phyloP scores from a whole-genome alignment of 2,113 vertebrate species.

The Corapipo altera region DNA sequence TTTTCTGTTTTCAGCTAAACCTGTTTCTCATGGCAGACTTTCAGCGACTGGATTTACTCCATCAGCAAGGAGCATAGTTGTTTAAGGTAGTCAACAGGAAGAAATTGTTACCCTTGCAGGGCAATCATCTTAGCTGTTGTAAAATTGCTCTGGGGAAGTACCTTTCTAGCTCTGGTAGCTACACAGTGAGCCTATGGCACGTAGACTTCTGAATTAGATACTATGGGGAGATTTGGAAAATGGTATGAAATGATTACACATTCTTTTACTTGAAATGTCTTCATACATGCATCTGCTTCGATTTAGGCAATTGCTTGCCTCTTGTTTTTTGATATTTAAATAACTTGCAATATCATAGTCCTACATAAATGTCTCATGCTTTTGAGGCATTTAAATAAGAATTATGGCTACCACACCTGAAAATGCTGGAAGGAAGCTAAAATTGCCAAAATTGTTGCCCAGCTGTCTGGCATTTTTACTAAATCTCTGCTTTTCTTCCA shows the following conservation, averaged over 20 bases:
- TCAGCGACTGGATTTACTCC: not conserved
- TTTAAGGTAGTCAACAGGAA: not conserved
- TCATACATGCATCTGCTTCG: not conserved
- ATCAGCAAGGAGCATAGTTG: not conserved
- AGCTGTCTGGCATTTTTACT: not conserved
- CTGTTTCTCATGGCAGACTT: not conserved
- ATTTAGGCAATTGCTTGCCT: not conserved
- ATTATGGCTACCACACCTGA: not conserved
- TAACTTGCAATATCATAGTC: not conserved
- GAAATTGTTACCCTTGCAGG: not conserved
- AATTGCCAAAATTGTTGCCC: not conserved
- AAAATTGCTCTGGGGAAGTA: not conserved
- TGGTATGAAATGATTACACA: not conserved
- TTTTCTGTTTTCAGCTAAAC: not conserved
- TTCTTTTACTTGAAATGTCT: not conserved
- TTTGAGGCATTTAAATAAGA: not conserved
- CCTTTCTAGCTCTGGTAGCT: not conserved
- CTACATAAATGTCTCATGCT: not conserved
- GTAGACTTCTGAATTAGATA: not conserved
- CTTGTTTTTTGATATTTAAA: not conserved
- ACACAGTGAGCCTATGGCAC: not conserved
- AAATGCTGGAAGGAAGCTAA: not conserved
- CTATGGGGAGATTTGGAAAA: not conserved
- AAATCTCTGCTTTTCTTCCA: not conserved
- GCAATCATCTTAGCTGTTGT: not conserved